Percentiles rank a stretch among this genome's conserved stretches.
Evolutionary conservation across 2,113 vertebrate species (phyloP).

Genomic region (Pseudorhombus dupliciocellatus): DNA sequence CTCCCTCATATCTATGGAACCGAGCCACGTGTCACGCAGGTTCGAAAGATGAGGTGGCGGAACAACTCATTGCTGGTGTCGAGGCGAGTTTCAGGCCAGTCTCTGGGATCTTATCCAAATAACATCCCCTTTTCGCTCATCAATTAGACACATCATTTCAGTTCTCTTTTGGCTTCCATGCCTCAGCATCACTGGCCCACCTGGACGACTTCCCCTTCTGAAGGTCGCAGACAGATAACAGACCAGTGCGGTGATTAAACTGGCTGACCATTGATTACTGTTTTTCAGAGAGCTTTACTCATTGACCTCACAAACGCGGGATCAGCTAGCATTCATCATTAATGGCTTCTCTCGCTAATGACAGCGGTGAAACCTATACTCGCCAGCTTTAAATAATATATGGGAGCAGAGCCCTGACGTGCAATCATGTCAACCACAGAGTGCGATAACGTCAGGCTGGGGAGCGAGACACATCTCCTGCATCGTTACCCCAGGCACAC

Average conservation of each 20-base stretch:
- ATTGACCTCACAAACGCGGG: slow-evolving; percentile 27
- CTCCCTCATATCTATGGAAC: slow-evolving; percentile 62
- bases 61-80: slow-evolving; percentile 22
- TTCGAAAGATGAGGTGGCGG: slow-evolving; percentile 35
- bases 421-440: slow-evolving; percentile 5
- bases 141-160: background rate
- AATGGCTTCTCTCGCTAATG: slow-evolving; percentile 28
- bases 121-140: background rate
- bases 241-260: slow-evolving; percentile 19
- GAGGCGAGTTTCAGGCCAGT: slow-evolving; percentile 23
- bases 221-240: slow-evolving; percentile 22
- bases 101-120: background rate
- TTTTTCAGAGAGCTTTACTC: slow-evolving; percentile 24
- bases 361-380: slow-evolving; percentile 29
- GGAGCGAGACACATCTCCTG: background rate
- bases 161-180: background rate
- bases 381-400: slow-evolving; percentile 39
- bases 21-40: slow-evolving; percentile 51
- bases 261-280: slow-evolving; percentile 16
- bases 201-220: background rate
- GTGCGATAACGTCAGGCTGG: background rate
- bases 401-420: slow-evolving; percentile 2
- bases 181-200: background rate
- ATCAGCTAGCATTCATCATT: slow-evolving; percentile 52
- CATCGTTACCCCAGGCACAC: background rate